These are phyloP conservation scores for Pristiophorus japonicus DNA, from an alignment of 2,113 vertebrate genomes.

Conservation along the genomic window DNA sequence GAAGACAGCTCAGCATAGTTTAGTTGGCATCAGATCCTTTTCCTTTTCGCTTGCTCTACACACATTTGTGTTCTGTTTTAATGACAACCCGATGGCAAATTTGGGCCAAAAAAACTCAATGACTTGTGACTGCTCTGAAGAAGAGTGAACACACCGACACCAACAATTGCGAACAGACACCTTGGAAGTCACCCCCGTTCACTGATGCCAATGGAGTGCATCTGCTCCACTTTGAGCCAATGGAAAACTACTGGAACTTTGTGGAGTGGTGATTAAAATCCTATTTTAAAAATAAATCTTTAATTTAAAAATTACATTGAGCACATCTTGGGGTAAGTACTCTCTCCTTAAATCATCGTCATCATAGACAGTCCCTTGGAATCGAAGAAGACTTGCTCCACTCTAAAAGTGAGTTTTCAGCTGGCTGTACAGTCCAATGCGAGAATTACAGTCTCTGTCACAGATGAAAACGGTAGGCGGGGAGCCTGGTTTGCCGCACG, in stretches of 20 bases:
- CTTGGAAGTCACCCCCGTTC: no score
- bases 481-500: no score
- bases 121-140: not conserved
- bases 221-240: not conserved
- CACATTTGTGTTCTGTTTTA: not conserved
- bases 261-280: not conserved
- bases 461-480: no score
- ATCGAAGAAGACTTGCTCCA: no score
- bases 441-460: no score
- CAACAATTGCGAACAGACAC: no score
- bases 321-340: not conserved
- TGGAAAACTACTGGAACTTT: not conserved
- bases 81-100: not conserved
- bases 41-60: not conserved
- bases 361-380: no score
- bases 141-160: not conserved
- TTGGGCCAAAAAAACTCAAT: not conserved
- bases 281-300: not conserved
- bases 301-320: not conserved
- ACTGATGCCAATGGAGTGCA: not conserved
- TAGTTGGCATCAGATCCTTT: not conserved
- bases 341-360: no score
- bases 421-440: no score
- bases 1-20: not conserved
- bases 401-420: no score